These are phyloP conservation scores for Brachypalpus laphriformis DNA, from an alignment of 2,888 invertebrate genomes.

Conservation along the genomic window DNA sequence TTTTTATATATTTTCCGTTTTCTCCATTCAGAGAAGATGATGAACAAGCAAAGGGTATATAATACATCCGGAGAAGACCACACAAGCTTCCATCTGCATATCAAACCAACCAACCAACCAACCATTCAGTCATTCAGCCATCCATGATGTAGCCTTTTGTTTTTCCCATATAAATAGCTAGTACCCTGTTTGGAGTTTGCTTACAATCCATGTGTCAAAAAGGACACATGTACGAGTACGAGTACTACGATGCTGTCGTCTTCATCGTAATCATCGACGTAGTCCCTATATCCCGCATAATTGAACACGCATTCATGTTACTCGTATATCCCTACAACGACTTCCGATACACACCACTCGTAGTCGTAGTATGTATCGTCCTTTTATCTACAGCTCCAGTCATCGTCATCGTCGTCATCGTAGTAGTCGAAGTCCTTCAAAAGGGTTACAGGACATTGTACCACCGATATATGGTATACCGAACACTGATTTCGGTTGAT, in stretches of 20 bases:
- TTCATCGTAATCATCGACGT: conserved; percentile 48
- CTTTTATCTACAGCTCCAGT: conserved; percentile 48
- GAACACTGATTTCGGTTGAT: conserved; percentile 17
- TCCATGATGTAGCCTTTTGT: conserved; percentile 57
- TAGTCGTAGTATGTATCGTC: conserved; percentile 21
- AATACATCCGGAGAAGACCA: conserved; percentile 53
- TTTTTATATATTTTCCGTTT: background rate
- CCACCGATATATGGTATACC: conserved; percentile 48
- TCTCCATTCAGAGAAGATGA: conserved; percentile 1
- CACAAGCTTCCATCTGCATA: conserved; percentile 45
- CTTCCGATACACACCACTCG: conserved; percentile 57
- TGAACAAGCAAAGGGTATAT: conserved; percentile 25
- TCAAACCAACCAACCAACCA: conserved; percentile 22
- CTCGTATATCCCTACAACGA: conserved; percentile 21
- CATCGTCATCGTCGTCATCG: conserved; percentile 9
- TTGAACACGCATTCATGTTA: conserved; percentile 64
- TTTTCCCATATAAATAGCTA: conserved; percentile 7
- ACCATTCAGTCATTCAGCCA: conserved; percentile 30
- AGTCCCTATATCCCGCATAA: conserved; percentile 62
- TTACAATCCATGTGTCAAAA: conserved; percentile 51
- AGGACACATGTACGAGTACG: conserved; percentile 44
- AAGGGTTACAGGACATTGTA: conserved; percentile 16
- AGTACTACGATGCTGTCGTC: conserved; percentile 45
- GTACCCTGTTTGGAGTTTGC: conserved; percentile 33
- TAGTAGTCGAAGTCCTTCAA: conserved; percentile 38